Evolutionary conservation across 92 coral and sea anemone species (phyloP), one percentile per base, ranked within the genome.

Genomic region (Nematostella vectensis): DNA sequence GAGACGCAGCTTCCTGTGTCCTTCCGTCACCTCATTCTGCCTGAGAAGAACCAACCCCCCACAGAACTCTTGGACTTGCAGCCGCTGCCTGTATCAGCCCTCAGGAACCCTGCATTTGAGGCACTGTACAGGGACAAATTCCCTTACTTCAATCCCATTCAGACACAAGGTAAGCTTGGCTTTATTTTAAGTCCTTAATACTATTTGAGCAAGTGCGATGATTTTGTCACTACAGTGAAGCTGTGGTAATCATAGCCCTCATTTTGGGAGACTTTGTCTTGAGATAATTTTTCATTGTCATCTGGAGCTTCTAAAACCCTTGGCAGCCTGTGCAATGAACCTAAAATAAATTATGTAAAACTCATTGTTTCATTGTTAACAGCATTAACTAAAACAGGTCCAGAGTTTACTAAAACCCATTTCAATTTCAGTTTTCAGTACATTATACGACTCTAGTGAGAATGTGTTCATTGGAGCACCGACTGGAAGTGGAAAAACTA

Each of bases 1-100:
- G 98, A 91, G 57, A 91, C 98, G 20, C 98, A 91, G 69, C 73
- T 91, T 11, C 98, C 98, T 15, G 98, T 91, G 29, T 91, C 98
- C 27, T 91, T 91, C 63, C 95, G 98, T 33, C 98, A 91, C 69
- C 88, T 91, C 44, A 91, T 91, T 58, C 68, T 91, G 56, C 98
- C 98, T 9, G 98, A 91, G 59, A 91, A 91, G 74, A 91, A 91
- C 61, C 98, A 88, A 0, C 98, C 98, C 28, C 87, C 89, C 36
- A 91, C 98, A 4, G 96, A 91, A 42, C 74, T 91, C 2, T 76
- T 86, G 12, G 98, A 86, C 56, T 79, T 91, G 11, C 98, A 91
- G 40, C 98, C 98, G 25, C 67, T 91, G 3, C 98, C 98, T 3
- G 98, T 91, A 22, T 86, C 98, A 43, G 98, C 98, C 20, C 72